phyloP scores from a whole-genome alignment of 2,113 vertebrate species.

The Sprattus sprattus region DNA sequence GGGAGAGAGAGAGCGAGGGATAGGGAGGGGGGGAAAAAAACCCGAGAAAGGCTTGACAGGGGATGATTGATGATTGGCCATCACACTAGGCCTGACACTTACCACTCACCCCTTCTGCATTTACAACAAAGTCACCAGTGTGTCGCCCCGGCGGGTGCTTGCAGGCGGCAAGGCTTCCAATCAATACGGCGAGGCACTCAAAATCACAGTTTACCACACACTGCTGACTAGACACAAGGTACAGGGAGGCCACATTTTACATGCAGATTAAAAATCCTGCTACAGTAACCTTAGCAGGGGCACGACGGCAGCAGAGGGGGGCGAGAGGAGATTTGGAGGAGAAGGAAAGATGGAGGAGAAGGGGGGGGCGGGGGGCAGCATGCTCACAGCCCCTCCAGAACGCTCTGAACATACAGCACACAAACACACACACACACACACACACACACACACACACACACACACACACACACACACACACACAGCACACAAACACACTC shows the following conservation, averaged over 20 bases:
- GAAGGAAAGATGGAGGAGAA: not conserved
- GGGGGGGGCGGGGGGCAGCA: not conserved
- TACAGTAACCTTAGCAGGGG: conserved; percentile 31
- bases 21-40: not conserved
- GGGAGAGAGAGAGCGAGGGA: not conserved
- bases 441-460: not conserved
- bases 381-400: not conserved
- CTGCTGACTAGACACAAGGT: conserved; percentile 43
- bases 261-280: conserved; percentile 46
- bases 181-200: conserved; percentile 60
- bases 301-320: not conserved
- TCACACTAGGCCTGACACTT: conserved; percentile 76
- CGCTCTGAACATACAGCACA: not conserved
- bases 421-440: not conserved
- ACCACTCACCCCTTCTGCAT: conserved; percentile 64
- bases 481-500: not conserved
- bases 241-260: conserved; percentile 40
- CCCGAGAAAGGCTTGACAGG: conserved; percentile 68
- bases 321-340: not conserved
- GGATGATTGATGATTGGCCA: conserved; percentile 81
- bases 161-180: conserved; percentile 50
- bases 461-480: not conserved
- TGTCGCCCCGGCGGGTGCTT: not conserved
- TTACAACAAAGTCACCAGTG: conserved; percentile 54
- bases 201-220: conserved; percentile 42